These are phyloP conservation scores for Ciconia boyciana DNA, from an alignment of 2,113 vertebrate genomes.

Conservation along the genomic window DNA sequence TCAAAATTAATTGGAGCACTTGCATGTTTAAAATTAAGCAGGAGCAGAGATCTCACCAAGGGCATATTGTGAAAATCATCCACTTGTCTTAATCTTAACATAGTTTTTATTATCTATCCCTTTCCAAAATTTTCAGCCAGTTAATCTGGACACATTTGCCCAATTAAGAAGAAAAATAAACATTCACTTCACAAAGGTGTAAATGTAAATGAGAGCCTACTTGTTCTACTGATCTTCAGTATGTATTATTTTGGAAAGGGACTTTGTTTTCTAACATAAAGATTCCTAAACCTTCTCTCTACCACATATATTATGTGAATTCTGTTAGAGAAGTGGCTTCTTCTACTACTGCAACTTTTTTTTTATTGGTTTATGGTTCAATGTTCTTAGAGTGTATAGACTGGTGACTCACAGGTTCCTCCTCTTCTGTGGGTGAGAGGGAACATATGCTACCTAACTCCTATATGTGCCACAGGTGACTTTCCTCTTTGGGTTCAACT, in stretches of 20 bases:
- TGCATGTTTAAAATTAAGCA: background rate
- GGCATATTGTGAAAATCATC: background rate
- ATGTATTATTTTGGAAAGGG: background rate
- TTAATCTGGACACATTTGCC: background rate
- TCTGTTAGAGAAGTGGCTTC: background rate
- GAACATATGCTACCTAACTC: background rate
- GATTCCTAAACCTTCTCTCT: background rate
- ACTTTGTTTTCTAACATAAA: background rate
- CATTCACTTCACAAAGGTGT: background rate
- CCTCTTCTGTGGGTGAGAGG: background rate
- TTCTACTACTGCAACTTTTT: background rate
- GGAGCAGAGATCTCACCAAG: background rate
- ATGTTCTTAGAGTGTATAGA: background rate
- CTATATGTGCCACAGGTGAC: background rate
- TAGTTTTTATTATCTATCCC: background rate
- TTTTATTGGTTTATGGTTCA: background rate
- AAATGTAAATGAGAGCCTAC: background rate
- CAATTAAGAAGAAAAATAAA: background rate
- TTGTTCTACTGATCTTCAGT: background rate
- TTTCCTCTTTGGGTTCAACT: background rate
- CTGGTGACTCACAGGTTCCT: background rate
- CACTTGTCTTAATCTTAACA: background rate
- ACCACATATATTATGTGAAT: background rate
- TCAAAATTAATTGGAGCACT: background rate
- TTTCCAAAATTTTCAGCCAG: background rate